Percentiles rank a stretch among this genome's conserved stretches.
Evolutionary conservation across 2,797 vertebrate species (phyloP).

Genomic region (Scolopax rusticola): DNA sequence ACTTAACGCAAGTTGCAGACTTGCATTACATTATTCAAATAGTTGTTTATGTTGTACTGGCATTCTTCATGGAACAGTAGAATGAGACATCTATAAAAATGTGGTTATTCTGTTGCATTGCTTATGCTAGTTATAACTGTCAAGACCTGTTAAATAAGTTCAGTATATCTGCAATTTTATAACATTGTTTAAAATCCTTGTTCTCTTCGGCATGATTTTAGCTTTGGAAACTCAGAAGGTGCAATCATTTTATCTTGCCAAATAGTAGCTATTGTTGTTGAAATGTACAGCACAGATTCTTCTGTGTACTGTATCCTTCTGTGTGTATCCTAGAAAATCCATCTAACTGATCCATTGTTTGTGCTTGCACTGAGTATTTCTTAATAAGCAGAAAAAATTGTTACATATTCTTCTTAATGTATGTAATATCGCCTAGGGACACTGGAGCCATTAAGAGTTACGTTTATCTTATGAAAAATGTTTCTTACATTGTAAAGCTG

Average conservation of each 20-base stretch:
- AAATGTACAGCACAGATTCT: not conserved
- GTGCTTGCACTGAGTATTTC: not conserved
- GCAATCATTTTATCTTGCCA: not conserved
- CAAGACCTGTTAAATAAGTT: conserved; percentile 19
- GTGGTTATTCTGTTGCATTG: not conserved
- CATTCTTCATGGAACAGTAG: not conserved
- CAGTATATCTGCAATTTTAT: not conserved
- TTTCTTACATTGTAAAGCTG: not conserved
- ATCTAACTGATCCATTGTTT: not conserved
- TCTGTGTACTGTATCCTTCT: not conserved
- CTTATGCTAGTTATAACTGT: not conserved
- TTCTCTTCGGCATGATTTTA: conserved; percentile 11
- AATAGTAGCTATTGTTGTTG: not conserved
- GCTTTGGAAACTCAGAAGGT: not conserved
- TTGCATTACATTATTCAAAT: conserved; percentile 5
- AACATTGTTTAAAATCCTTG: not conserved
- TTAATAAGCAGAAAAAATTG: not conserved
- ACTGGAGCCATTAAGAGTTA: not conserved
- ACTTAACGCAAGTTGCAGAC: not conserved
- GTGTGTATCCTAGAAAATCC: not conserved
- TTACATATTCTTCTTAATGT: not conserved
- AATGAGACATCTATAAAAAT: not conserved
- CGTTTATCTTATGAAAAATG: not conserved
- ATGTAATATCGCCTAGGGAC: not conserved
- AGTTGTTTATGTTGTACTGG: not conserved